These are phyloP conservation scores for Trachelipus rathkii DNA, from an alignment of 1,140 invertebrate species.

Conservation along the genomic window DNA sequence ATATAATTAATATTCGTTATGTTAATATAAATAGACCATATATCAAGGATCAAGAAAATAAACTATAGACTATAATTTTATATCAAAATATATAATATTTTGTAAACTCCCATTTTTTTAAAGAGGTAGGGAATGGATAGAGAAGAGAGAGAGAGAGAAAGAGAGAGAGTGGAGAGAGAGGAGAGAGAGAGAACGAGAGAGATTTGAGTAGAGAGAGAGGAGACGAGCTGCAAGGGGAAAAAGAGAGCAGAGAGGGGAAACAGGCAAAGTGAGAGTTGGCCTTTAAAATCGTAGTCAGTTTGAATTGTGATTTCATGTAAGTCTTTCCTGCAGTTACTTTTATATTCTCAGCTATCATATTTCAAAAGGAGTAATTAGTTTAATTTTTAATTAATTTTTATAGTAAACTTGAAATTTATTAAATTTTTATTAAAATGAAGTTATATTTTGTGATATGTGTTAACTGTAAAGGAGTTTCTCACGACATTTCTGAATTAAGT, in stretches of 20 bases:
- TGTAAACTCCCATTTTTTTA: too few species aligned
- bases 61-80: too few species aligned
- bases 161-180: background rate
- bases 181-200: background rate
- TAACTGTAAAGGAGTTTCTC: too few species aligned
- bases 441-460: background rate
- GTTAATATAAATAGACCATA: too few species aligned
- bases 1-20: too few species aligned
- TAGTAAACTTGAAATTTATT: background rate
- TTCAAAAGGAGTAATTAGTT: background rate
- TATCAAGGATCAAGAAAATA: too few species aligned
- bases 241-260: background rate
- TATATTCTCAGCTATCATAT: background rate
- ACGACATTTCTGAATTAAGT: too few species aligned
- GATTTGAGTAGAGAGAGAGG: background rate
- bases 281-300: background rate
- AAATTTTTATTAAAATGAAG: background rate
- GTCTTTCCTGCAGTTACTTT: background rate
- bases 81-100: too few species aligned
- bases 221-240: background rate
- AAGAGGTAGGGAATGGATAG: background rate
- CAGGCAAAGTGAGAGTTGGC: background rate
- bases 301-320: background rate
- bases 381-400: background rate
- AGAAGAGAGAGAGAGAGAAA: background rate